phyloP scores from a whole-genome alignment of 2,113 vertebrate genomes.

The Mormyrus iriodes region DNA sequence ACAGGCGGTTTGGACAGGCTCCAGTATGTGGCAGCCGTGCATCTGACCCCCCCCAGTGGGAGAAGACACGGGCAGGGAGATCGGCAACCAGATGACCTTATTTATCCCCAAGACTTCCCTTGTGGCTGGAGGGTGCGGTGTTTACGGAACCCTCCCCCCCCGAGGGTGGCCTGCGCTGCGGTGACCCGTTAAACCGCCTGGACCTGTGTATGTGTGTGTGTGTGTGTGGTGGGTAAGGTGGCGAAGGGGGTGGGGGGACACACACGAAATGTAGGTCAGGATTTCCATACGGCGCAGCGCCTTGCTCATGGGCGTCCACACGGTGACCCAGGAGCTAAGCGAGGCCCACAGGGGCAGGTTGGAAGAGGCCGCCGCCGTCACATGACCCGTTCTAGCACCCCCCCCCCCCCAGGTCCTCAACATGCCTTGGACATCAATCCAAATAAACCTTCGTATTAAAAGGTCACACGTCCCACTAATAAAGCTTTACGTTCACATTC shows the following conservation, averaged over 20 bases:
- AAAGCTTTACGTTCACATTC: background rate
- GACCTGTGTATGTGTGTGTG: conserved; percentile 11
- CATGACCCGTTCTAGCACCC: background rate
- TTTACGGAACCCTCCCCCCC: background rate
- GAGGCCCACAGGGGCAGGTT: background rate
- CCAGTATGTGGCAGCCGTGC: background rate
- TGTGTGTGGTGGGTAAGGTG: background rate
- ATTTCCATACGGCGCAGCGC: background rate
- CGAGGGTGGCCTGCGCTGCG: background rate
- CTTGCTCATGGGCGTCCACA: background rate
- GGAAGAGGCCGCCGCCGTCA: background rate
- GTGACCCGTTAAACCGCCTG: background rate
- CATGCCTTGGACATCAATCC: background rate
- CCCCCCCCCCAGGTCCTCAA: background rate
- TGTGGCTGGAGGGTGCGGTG: background rate
- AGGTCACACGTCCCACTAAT: background rate
- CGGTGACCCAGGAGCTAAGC: background rate
- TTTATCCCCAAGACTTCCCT: background rate
- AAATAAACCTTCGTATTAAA: background rate
- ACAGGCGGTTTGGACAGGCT: background rate
- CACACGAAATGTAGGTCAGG: conserved; percentile 51
- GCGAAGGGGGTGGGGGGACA: conserved; percentile 30
- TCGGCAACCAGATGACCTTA: background rate
- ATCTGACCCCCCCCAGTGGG: background rate
- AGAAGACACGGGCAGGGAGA: background rate